Evolutionary conservation across 2,888 invertebrate species (phyloP).

Genomic region (Pseudococcus jackbeardsleyi): DNA sequence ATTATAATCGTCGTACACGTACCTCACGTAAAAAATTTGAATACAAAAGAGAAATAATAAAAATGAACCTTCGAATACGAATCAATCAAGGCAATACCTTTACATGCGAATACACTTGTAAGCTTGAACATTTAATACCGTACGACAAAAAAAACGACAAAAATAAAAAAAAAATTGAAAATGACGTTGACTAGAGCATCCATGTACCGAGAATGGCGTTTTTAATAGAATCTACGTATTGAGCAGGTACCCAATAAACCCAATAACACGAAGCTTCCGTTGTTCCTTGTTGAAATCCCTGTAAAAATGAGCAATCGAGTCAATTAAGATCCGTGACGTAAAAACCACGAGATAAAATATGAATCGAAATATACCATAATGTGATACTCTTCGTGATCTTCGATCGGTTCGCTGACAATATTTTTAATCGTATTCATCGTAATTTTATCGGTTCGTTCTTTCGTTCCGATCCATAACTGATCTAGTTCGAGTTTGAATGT

Average conservation of each 20-base stretch:
- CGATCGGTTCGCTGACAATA: slow-evolving; percentile 84
- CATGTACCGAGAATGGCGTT: slow-evolving; percentile 90
- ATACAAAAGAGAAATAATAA: neutral
- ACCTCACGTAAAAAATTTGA: neutral
- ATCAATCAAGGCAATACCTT: neutral
- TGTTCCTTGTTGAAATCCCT: slow-evolving; percentile 91
- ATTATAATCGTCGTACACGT: neutral
- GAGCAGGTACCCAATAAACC: slow-evolving; percentile 95
- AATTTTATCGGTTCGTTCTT: slow-evolving; percentile 92
- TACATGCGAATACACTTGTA: neutral
- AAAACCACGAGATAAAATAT: no score
- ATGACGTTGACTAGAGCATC: slow-evolving; percentile 63
- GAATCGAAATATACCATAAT: slow-evolving; percentile 77
- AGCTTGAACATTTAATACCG: neutral
- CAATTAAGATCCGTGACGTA: no score
- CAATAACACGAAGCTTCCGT: slow-evolving; percentile 93
- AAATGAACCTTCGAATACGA: neutral
- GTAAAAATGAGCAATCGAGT: slow-evolving; percentile 67
- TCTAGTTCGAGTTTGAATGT: slow-evolving; percentile 93
- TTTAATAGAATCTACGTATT: slow-evolving; percentile 91
- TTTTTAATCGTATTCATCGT: slow-evolving; percentile 91
- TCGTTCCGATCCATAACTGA: slow-evolving; percentile 92
- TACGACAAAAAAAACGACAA: slow-evolving; percentile 19
- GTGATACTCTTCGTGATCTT: slow-evolving; percentile 91
- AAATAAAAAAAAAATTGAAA: neutral